Conservation (phyloP, 2,888 invertebrate species). For the Didymodactylos carnosus region DNA sequence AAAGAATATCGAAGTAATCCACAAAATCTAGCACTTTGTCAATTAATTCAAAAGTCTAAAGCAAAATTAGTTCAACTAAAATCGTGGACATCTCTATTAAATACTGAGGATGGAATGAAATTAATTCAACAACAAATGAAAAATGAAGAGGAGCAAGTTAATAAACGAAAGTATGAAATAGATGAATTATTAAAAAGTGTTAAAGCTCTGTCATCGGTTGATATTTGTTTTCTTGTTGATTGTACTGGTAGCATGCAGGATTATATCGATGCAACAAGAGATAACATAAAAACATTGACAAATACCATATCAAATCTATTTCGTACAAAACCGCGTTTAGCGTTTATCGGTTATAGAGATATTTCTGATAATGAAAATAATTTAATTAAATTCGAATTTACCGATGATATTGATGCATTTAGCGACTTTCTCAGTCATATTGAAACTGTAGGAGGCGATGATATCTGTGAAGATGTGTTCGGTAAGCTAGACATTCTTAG, state of each 20-base stretch:
- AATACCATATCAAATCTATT: neutral
- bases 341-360: neutral
- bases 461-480: neutral
- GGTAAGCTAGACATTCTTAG: too few relatives aligned
- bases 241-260: neutral
- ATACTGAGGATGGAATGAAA: neutral
- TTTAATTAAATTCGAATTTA: neutral
- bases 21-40: neutral
- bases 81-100: neutral
- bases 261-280: neutral
- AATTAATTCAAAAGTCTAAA: neutral
- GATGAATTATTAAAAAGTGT: neutral
- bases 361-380: too few relatives aligned
- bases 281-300: neutral
- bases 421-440: neutral
- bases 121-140: neutral
- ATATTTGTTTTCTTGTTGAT: neutral
- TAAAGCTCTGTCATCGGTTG: neutral
- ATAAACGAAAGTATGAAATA: neutral
- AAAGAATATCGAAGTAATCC: neutral
- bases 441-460: neutral
- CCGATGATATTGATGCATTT: neutral
- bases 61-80: neutral
- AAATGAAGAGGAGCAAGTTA: neutral
- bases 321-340: neutral